These are phyloP conservation scores for Smittia aterrima DNA, from an alignment of 2,888 invertebrate species.

Conservation along the genomic window DNA sequence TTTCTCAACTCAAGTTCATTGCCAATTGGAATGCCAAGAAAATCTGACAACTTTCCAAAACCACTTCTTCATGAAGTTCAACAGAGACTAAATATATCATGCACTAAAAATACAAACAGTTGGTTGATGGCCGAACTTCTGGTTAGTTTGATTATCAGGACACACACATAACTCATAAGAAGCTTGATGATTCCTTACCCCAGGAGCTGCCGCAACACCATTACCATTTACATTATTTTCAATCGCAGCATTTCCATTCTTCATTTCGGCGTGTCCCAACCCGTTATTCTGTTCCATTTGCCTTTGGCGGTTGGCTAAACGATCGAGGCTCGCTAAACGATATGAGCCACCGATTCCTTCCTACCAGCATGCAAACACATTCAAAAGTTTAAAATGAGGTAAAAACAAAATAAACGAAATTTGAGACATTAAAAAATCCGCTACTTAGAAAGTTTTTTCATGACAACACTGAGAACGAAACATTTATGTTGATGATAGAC, in stretches of 20 bases:
- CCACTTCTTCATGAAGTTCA: too few species aligned
- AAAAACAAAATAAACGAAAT: not conserved
- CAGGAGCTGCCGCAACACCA: slow-evolving; percentile 42
- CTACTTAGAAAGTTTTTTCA: not conserved
- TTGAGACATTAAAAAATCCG: not conserved
- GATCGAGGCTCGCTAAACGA: slow-evolving; percentile 75
- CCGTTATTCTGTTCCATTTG: slow-evolving; percentile 65
- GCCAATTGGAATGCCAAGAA: too few species aligned
- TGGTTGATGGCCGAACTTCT: too few species aligned
- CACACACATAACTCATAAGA: not conserved
- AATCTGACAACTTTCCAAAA: too few species aligned
- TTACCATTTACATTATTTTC: slow-evolving; percentile 39
- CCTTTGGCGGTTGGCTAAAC: slow-evolving; percentile 77
- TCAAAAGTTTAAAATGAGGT: not conserved
- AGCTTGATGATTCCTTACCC: slow-evolving; percentile 42
- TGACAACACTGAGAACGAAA: not conserved
- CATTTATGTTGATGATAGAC: slow-evolving; percentile 4
- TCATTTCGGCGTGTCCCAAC: slow-evolving; percentile 43
- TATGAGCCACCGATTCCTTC: slow-evolving; percentile 74
- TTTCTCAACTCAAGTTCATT: too few species aligned
- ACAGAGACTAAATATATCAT: too few species aligned
- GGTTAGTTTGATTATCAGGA: not conserved
- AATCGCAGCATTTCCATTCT: slow-evolving; percentile 31
- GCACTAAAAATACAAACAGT: too few species aligned
- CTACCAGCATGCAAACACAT: slow-evolving; percentile 42